Conservation (phyloP, 2,888 invertebrate species). For the Cantharis lateralis region DNA sequence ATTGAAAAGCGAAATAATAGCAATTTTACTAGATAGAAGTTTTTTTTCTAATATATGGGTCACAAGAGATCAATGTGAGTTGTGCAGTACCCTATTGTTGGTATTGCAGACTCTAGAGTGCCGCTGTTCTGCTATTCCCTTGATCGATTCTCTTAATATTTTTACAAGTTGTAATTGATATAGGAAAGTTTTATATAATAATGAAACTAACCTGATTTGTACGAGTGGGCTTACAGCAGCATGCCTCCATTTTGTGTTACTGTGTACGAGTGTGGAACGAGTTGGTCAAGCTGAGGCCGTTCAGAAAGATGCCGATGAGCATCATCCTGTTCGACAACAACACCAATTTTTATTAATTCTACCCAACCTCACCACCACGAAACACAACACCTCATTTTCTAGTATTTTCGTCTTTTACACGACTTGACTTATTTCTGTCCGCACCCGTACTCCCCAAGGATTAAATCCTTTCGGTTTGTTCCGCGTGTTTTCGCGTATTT, state of each 20-base stretch:
- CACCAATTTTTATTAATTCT: slow-evolving; percentile 22
- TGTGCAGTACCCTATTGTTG: slow-evolving; percentile 17
- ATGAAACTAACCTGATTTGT: slow-evolving; percentile 52
- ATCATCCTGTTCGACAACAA: slow-evolving; percentile 35
- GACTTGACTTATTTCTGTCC: slow-evolving; percentile 45
- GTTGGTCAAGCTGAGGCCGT: slow-evolving; percentile 41
- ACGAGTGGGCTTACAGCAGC: slow-evolving; percentile 52
- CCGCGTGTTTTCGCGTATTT: slow-evolving; percentile 44
- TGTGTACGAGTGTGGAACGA: slow-evolving; percentile 43
- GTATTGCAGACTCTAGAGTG: slow-evolving; percentile 14
- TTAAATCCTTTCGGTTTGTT: slow-evolving; percentile 44
- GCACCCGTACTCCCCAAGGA: slow-evolving; percentile 50
- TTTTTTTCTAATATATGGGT: slow-evolving; percentile 40
- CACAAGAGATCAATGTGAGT: slow-evolving; percentile 43
- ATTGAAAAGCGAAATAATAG: not conserved
- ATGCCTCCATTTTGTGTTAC: slow-evolving; percentile 48
- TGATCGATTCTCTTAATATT: not conserved
- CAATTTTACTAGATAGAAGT: not conserved
- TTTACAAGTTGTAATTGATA: not conserved
- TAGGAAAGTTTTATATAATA: slow-evolving; percentile 11
- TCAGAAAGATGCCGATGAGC: slow-evolving; percentile 40
- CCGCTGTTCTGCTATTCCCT: slow-evolving; percentile 1
- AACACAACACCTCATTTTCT: slow-evolving; percentile 45
- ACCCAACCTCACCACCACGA: slow-evolving; percentile 36
- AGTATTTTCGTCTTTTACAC: slow-evolving; percentile 40